Evolutionary conservation across 2,888 invertebrate genomes (phyloP).

Genomic region (Drosophila histrio): DNA sequence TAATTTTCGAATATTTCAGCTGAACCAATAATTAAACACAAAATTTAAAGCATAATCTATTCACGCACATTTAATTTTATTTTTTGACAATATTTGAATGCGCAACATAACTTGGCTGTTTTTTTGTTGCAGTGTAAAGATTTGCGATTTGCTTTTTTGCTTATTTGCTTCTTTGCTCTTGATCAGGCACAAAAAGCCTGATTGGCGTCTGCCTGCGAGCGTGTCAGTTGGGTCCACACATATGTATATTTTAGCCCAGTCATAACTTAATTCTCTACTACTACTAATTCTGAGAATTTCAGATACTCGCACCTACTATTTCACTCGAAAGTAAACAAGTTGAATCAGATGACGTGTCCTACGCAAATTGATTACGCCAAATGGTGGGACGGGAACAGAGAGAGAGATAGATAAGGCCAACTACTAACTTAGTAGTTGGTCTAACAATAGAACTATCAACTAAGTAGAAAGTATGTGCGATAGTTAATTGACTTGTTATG

Average conservation of each 20-base stretch:
- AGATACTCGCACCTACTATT: background rate
- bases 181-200: constrained; percentile 1
- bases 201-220: background rate
- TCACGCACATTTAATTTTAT: too few relatives aligned
- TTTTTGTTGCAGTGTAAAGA: background rate
- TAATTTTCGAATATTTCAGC: background rate
- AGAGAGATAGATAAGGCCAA: constrained; percentile 5
- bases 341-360: constrained; percentile 9
- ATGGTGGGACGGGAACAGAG: background rate
- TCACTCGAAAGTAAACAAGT: constrained; percentile 18
- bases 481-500: constrained; percentile 13
- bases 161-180: background rate
- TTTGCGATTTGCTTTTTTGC: background rate
- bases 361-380: constrained; percentile 19
- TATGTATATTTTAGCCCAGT: background rate
- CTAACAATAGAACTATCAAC: background rate
- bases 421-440: constrained; percentile 5
- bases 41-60: too few relatives aligned
- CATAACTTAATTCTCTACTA: background rate
- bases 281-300: constrained; percentile 2
- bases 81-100: too few relatives aligned
- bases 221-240: background rate
- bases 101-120: too few relatives aligned
- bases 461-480: background rate
- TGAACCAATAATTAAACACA: background rate